These are phyloP conservation scores for Sorex araneus DNA, from an alignment of 2,113 vertebrate species.

Conservation along the genomic window DNA sequence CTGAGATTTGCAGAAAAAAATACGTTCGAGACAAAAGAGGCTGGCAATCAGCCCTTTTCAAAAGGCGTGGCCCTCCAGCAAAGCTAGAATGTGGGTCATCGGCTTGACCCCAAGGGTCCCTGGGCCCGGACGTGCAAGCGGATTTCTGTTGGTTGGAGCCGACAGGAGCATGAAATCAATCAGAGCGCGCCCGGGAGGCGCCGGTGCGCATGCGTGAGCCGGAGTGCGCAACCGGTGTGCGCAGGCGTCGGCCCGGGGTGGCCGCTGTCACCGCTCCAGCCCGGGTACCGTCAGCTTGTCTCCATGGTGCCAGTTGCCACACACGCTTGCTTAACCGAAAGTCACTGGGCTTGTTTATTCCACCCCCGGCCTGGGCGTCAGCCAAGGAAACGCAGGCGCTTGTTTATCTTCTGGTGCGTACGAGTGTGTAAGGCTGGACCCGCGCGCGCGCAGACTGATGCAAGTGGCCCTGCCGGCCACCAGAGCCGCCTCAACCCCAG, in stretches of 20 bases:
- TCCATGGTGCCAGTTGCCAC: conserved; percentile 84
- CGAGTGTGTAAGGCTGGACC: conserved; percentile 54
- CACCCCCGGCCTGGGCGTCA: conserved; percentile 78
- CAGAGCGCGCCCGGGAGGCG: no score
- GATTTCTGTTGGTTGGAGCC: not conserved
- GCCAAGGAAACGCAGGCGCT: conserved; percentile 79
- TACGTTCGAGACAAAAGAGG: not conserved
- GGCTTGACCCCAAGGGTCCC: not conserved
- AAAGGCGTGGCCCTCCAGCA: conserved; percentile 29
- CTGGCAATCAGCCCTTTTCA: conserved; percentile 31
- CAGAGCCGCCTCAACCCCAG: not conserved
- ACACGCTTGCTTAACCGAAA: conserved; percentile 83
- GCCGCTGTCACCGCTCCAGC: conserved; percentile 65
- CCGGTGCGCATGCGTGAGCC: no score
- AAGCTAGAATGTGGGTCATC: conserved; percentile 12
- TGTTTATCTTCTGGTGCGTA: conserved; percentile 81
- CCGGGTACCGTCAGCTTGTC: conserved; percentile 82
- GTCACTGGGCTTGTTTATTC: conserved; percentile 84
- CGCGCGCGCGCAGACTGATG: not conserved
- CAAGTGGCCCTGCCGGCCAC: not conserved
- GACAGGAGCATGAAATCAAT: not conserved
- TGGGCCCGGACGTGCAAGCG: not conserved
- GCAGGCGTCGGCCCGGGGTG: conserved; percentile 32
- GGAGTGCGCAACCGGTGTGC: no score
- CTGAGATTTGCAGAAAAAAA: conserved; percentile 14